Evolutionary conservation across 2,888 invertebrate genomes (phyloP).

Genomic region (Leucania comma): DNA sequence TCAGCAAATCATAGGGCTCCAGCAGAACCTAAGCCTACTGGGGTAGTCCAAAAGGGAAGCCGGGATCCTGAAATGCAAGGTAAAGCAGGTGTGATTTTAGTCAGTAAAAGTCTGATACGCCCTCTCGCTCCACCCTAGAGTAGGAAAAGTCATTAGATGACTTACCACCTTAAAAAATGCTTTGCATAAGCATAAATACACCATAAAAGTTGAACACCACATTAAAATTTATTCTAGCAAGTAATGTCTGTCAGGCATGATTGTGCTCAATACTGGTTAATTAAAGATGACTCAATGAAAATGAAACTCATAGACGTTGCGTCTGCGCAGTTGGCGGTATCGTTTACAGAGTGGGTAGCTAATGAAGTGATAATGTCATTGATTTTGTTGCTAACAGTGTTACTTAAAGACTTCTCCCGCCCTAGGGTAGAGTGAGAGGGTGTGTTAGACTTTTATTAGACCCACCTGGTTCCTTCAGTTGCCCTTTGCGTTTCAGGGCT

Average conservation of each 20-base stretch:
- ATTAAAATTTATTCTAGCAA: slow-evolving; percentile 13
- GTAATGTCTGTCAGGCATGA: slow-evolving; percentile 30
- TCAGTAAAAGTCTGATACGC: too few species aligned
- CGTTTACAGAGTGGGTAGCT: slow-evolving; percentile 17
- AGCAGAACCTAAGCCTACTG: too few species aligned
- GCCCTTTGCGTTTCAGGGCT: too few species aligned
- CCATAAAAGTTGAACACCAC: background rate
- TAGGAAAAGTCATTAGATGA: too few species aligned
- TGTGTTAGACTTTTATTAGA: background rate
- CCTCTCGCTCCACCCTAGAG: too few species aligned
- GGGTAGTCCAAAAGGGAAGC: too few species aligned
- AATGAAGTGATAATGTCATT: slow-evolving; percentile 23
- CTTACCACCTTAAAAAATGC: background rate
- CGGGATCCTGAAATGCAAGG: too few species aligned
- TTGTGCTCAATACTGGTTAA: slow-evolving; percentile 51
- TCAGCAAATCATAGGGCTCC: too few species aligned
- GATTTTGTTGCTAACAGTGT: background rate
- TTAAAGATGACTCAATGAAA: slow-evolving; percentile 57
- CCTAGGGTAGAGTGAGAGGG: too few species aligned
- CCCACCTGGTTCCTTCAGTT: too few species aligned
- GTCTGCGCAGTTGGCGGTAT: slow-evolving; percentile 48
- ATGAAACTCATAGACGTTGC: slow-evolving; percentile 53
- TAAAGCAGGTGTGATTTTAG: too few species aligned
- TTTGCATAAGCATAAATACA: slow-evolving; percentile 20
- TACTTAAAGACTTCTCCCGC: too few species aligned